Evolutionary conservation across 1,140 invertebrate genomes (phyloP).

Genomic region (Popillia japonica): DNA sequence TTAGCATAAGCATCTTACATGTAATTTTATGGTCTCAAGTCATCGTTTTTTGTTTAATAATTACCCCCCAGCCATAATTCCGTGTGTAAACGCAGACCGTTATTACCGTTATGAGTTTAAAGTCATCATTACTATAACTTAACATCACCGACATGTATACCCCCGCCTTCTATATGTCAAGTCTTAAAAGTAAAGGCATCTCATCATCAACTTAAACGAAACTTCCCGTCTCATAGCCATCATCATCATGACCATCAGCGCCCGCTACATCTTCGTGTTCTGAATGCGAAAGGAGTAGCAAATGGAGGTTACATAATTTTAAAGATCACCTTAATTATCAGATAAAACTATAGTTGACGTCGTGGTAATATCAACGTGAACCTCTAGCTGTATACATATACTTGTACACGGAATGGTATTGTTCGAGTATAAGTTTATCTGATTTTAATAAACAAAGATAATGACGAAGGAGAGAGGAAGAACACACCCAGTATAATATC

Average conservation of each 20-base stretch:
- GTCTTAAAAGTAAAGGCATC: neutral
- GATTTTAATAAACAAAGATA: slow-evolving; percentile 31
- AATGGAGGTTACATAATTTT: slow-evolving; percentile 5
- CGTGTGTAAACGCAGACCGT: neutral
- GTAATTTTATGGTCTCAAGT: neutral
- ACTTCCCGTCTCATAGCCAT: neutral
- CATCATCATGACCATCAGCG: neutral
- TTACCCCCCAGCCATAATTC: neutral
- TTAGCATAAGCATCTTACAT: slow-evolving; percentile 2
- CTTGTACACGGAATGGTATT: neutral
- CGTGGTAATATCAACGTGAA: neutral
- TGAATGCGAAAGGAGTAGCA: neutral
- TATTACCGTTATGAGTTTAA: neutral
- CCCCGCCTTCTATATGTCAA: neutral
- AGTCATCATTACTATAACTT: neutral
- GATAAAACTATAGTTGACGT: slow-evolving; percentile 7
- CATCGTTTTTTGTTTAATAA: slow-evolving; percentile 12
- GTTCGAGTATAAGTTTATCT: neutral
- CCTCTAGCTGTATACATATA: neutral
- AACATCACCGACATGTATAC: slow-evolving; percentile 1
- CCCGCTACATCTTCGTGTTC: neutral
- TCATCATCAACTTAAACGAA: neutral
- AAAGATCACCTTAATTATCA: slow-evolving; percentile 25
- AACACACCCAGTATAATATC: neutral
- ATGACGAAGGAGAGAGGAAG: neutral